A percentile compares a stretch with the other conserved stretches of the same genome.
Evolutionary conservation across 2,888 invertebrate species (phyloP).

Genomic region (Erannis defoliaria): DNA sequence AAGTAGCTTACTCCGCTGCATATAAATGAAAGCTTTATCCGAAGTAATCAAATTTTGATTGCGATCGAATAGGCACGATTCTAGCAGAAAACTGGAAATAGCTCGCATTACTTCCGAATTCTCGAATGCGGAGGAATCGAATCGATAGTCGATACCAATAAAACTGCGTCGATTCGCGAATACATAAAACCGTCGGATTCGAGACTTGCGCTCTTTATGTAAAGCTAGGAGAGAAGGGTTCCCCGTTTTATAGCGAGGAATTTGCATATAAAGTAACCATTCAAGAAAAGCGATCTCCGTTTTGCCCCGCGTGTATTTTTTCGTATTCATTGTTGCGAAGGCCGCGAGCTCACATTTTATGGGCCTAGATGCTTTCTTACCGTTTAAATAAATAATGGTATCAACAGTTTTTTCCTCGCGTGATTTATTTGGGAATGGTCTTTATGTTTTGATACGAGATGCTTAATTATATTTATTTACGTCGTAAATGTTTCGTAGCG

Average conservation of each 20-base stretch:
- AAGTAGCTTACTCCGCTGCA: constrained; percentile 60
- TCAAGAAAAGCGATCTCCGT: constrained; percentile 85
- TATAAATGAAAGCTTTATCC: constrained; percentile 69
- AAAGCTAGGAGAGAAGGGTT: constrained; percentile 85
- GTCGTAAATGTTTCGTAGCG: constrained; percentile 57
- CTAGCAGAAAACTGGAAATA: constrained; percentile 75
- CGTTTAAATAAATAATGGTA: constrained; percentile 81
- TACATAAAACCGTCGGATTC: constrained; percentile 84
- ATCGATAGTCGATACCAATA: constrained; percentile 85
- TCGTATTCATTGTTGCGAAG: constrained; percentile 84
- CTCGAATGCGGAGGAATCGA: constrained; percentile 69
- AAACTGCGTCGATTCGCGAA: constrained; percentile 83
- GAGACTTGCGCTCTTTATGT: constrained; percentile 79
- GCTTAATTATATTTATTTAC: constrained; percentile 62
- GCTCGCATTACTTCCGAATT: constrained; percentile 79
- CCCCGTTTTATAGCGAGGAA: constrained; percentile 82
- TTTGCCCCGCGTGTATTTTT: constrained; percentile 73
- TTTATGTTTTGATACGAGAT: constrained; percentile 66
- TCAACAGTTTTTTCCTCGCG: constrained; percentile 71
- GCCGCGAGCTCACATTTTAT: constrained; percentile 79
- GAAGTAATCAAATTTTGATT: constrained; percentile 77
- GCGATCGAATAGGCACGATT: constrained; percentile 75
- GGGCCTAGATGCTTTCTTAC: constrained; percentile 77
- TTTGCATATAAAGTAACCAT: constrained; percentile 87
- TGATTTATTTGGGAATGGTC: constrained; percentile 73